phyloP scores from a whole-genome alignment of 2,797 vertebrate genomes.

The Hyperoplus immaculatus region DNA sequence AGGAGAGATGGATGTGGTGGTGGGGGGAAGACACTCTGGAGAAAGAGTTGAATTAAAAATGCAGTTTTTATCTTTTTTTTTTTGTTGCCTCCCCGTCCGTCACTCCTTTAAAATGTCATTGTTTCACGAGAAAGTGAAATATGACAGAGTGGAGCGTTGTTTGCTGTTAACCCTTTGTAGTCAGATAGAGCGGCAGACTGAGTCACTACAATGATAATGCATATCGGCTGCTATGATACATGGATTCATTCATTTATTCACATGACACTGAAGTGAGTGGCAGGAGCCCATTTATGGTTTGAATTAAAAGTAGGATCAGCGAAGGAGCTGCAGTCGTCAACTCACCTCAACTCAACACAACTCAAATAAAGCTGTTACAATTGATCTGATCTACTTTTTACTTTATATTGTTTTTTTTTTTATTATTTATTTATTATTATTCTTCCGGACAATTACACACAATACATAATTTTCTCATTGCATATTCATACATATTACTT shows the following conservation, averaged over 20 bases:
- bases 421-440: too few species aligned
- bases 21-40: slow-evolving; percentile 60
- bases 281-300: background rate
- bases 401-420: too few species aligned
- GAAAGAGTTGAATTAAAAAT: slow-evolving; percentile 74
- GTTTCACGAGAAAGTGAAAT: slow-evolving; percentile 34
- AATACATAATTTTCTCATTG: too few species aligned
- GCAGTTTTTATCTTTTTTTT: slow-evolving; percentile 40
- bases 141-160: slow-evolving; percentile 24
- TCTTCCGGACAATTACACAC: too few species aligned
- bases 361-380: background rate
- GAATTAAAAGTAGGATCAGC: slow-evolving; percentile 12
- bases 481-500: too few species aligned
- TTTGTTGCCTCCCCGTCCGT: slow-evolving; percentile 30
- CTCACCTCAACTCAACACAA: background rate
- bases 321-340: background rate
- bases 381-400: too few species aligned
- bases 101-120: slow-evolving; percentile 62
- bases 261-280: slow-evolving; percentile 17
- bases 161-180: slow-evolving; percentile 12
- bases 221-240: background rate
- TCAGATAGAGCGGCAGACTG: slow-evolving; percentile 8
- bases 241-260: slow-evolving; percentile 14
- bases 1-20: slow-evolving; percentile 76
- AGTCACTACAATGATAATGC: slow-evolving; percentile 19